Conservation (phyloP, 2,797 vertebrate genomes). For the Alectoris magna region DNA sequence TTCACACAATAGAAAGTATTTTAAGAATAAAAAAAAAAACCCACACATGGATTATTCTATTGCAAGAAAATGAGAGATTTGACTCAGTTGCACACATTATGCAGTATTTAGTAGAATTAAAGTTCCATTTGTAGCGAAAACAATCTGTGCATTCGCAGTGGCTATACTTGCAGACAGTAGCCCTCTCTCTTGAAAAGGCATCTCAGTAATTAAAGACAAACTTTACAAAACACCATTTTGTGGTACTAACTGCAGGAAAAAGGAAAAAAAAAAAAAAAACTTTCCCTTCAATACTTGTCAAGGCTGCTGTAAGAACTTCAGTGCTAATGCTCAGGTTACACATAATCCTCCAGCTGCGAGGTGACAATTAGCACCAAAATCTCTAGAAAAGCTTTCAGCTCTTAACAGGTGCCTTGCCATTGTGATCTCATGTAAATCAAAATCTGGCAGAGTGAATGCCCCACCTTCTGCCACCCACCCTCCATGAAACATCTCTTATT, state of each 20-base stretch:
- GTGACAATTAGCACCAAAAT: conserved; percentile 57
- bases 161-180: neutral
- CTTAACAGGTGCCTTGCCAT: conserved; percentile 64
- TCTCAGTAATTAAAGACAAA: neutral
- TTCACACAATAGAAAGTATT: neutral
- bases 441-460: neutral
- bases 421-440: conserved; percentile 52
- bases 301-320: conserved; percentile 1
- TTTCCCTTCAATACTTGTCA: neutral
- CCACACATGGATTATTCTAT: neutral
- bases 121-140: neutral
- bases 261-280: neutral
- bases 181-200: neutral
- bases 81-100: neutral
- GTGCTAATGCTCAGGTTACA: conserved; percentile 56
- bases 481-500: conserved; percentile 17
- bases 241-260: neutral
- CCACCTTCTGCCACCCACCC: conserved; percentile 25
- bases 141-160: neutral
- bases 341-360: conserved; percentile 67
- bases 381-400: conserved; percentile 50
- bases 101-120: neutral
- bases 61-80: neutral
- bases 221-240: neutral
- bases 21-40: neutral